These are phyloP conservation scores for Aldrovandia affinis DNA, from an alignment of 2,797 vertebrate genomes.

Conservation along the genomic window DNA sequence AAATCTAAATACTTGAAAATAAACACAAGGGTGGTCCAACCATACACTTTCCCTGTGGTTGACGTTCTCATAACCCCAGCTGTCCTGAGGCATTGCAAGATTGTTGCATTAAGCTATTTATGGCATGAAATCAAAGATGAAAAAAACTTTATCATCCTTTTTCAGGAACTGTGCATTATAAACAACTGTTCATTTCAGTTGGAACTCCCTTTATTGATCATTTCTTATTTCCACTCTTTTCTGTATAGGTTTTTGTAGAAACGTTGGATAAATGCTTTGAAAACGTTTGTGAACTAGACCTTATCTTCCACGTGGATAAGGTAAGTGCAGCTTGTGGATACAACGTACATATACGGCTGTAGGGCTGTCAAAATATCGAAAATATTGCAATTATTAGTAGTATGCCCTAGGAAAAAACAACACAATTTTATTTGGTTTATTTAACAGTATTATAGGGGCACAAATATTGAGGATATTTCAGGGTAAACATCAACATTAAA, in stretches of 20 bases:
- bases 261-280: constrained; percentile 84
- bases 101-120: not conserved
- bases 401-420: no score
- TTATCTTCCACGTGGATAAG: constrained; percentile 87
- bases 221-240: constrained; percentile 29
- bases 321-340: constrained; percentile 53
- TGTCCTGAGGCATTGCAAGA: not conserved
- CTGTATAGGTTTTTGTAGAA: constrained; percentile 79
- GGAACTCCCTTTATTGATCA: not conserved
- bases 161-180: not conserved
- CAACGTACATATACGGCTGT: not conserved
- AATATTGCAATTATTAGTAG: no score
- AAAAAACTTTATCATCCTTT: not conserved
- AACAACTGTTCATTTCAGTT: not conserved
- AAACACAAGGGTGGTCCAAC: not conserved
- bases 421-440: not conserved
- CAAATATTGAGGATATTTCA: not conserved
- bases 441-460: not conserved
- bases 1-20: not conserved
- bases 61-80: not conserved
- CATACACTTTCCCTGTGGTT: not conserved
- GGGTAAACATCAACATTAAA: not conserved
- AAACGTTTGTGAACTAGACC: constrained; percentile 81
- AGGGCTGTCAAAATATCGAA: not conserved
- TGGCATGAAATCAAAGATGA: not conserved